Evolutionary conservation across 2,113 vertebrate genomes (phyloP).

Genomic region (Onychostruthus taczanowskii): DNA sequence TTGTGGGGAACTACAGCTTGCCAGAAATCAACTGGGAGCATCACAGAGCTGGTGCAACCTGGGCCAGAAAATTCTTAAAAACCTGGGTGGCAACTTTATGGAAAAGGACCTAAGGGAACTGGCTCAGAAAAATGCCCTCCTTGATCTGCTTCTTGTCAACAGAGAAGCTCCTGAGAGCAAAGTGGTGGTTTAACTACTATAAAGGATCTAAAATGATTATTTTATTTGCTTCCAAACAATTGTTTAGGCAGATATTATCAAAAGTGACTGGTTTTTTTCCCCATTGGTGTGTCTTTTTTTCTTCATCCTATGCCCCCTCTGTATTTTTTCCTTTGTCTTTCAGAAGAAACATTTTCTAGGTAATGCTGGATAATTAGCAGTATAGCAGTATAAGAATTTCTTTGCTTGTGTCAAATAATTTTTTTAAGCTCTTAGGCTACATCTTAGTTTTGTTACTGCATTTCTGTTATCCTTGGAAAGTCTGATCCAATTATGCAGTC

Average conservation of each 20-base stretch:
- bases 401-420: not conserved
- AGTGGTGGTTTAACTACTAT: not conserved
- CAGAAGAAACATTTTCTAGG: not conserved
- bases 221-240: not conserved
- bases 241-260: not conserved
- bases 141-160: not conserved
- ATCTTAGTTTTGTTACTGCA: not conserved
- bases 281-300: not conserved
- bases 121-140: not conserved
- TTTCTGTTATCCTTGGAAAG: not conserved
- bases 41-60: not conserved
- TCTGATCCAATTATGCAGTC: not conserved
- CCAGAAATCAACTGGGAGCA: not conserved
- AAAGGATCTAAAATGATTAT: not conserved
- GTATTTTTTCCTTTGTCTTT: not conserved
- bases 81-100: not conserved
- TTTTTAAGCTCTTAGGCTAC: not conserved
- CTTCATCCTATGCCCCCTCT: fast-evolving
- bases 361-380: not conserved
- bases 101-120: not conserved
- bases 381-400: not conserved
- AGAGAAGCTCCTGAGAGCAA: not conserved
- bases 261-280: fast-evolving
- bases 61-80: not conserved
- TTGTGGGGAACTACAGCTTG: not conserved